Evolutionary conservation across 1,140 invertebrate species (phyloP).

Genomic region (Trichomalopsis sarcophagae): DNA sequence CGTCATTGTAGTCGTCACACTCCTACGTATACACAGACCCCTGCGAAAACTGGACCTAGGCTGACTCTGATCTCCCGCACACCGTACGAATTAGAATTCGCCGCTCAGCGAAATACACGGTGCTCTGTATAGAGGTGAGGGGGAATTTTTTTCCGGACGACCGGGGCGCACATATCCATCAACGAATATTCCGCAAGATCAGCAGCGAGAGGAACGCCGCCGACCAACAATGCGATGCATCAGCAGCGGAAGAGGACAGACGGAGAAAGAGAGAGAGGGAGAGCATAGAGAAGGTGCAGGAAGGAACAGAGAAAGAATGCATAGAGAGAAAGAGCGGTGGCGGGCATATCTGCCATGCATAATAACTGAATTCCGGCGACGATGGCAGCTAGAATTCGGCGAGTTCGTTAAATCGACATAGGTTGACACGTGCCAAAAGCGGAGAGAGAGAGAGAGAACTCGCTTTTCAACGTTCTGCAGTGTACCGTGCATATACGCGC

Average conservation of each 20-base stretch:
- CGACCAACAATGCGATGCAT: slow-evolving; percentile 61
- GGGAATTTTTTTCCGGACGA: background rate
- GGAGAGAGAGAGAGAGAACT: background rate
- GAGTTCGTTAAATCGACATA: slow-evolving; percentile 30
- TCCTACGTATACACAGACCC: background rate
- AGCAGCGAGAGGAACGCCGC: slow-evolving; percentile 58
- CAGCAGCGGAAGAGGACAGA: slow-evolving; percentile 10
- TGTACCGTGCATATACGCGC: background rate
- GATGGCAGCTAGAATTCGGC: background rate
- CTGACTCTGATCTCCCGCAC: background rate
- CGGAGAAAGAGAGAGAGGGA: slow-evolving; percentile 55
- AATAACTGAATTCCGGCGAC: slow-evolving; percentile 62
- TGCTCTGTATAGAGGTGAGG: background rate
- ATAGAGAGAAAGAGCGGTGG: slow-evolving; percentile 42
- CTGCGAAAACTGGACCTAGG: slow-evolving; percentile 3
- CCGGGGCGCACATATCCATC: slow-evolving; percentile 13
- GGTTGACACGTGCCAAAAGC: background rate
- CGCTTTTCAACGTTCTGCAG: background rate
- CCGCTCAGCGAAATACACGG: slow-evolving; percentile 13
- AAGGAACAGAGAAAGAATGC: slow-evolving; percentile 44
- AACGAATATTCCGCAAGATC: slow-evolving; percentile 53
- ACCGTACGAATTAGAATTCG: slow-evolving; percentile 22
- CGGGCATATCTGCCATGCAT: slow-evolving; percentile 52
- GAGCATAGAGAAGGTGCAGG: slow-evolving; percentile 26
- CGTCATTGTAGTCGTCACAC: background rate